Evolutionary conservation across 2,797 vertebrate species (phyloP).

Genomic region (Serranus cabrilla): DNA sequence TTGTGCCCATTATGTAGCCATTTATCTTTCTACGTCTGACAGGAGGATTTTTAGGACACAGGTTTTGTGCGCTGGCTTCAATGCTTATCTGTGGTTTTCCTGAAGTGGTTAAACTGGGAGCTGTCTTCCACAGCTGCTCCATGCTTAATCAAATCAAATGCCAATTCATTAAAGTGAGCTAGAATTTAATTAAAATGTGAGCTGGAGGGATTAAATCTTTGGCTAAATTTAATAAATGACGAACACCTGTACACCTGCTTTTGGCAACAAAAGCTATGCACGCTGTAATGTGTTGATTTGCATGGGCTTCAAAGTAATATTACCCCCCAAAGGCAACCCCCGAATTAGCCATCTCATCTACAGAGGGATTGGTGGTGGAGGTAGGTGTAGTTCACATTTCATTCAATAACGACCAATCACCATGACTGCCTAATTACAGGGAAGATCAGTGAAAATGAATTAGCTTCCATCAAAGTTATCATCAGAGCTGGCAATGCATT

Average conservation of each 20-base stretch:
- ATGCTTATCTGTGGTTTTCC: constrained; percentile 62
- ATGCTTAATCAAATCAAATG: constrained; percentile 82
- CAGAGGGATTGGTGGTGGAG: constrained; percentile 46
- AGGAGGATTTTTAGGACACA: constrained; percentile 53
- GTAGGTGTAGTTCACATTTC: constrained; percentile 67
- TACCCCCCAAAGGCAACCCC: constrained; percentile 67
- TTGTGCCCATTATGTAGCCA: constrained; percentile 62
- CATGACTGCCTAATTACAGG: constrained; percentile 78
- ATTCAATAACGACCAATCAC: constrained; percentile 71
- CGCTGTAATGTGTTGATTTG: constrained; percentile 74
- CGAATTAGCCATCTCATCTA: constrained; percentile 66
- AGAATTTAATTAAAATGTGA: constrained; percentile 83
- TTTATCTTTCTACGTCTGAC: constrained; percentile 70
- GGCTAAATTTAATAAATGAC: constrained; percentile 82
- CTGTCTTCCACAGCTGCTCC: constrained; percentile 77
- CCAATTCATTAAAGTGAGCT: constrained; percentile 82
- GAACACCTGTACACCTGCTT: constrained; percentile 84
- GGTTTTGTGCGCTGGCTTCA: constrained; percentile 45
- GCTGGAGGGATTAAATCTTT: constrained; percentile 81
- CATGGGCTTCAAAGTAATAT: constrained; percentile 66
- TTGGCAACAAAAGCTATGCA: constrained; percentile 71
- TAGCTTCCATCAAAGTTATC: constrained; percentile 72
- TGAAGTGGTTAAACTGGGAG: constrained; percentile 65
- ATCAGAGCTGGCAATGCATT: constrained; percentile 58
- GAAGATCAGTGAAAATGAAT: constrained; percentile 77